Base-by-base conservation (phyloP, 2,797 vertebrate genomes). In the Anisognathus igniventris region DNA sequence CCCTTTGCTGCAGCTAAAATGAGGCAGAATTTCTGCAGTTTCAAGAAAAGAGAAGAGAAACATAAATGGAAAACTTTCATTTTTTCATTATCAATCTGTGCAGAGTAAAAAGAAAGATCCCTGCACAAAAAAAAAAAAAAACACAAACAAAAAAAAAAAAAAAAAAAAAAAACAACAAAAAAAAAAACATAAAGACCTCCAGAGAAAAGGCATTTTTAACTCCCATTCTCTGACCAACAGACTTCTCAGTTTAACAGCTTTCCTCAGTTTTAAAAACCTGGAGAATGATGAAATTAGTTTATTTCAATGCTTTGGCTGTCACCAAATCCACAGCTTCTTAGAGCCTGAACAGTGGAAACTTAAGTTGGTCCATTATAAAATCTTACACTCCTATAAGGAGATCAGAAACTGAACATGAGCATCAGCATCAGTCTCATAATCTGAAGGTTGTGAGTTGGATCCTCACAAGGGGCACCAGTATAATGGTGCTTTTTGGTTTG, bases 241-340 rank as follows among this genome's bases (percentile, higher is more conserved):
- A 28, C 10, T 74, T 77, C 19, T 21, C 45, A 33, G 11, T 31
- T 77, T 9, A 56, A 2, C 16, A 50, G 9, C 3, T 66, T 27
- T 11, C 4, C 12, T 28, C 0, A 0, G 5, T 30, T 77, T 45
- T 24, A 5, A 75, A 61, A 78, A 35, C 8, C 2, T 37, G 16
- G 19, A 33, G 16, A 56, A 30, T 33, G 15, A 44, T 33, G n/a
- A 53, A 67, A 64, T 33, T 12, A 27, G 1, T 64, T 54, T 37
- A 21, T 70, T 71, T 51, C 1, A 2, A 21, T 57, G 25, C 4
- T 80, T 62, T n/a, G 15, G 13, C 57, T 71, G 20, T 23, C 50
- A 65, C 4, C 11, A 33, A 6, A 11, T 60, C 35, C 28, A 14
- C 1, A 47, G 12, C 21, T 82, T 57, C 42, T 18, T 50, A 58